Percentiles rank a stretch among this genome's conserved stretches.
Conservation (phyloP, 35 echinoderm and acorn worm species). For the Stichopus chloronotus region DNA sequence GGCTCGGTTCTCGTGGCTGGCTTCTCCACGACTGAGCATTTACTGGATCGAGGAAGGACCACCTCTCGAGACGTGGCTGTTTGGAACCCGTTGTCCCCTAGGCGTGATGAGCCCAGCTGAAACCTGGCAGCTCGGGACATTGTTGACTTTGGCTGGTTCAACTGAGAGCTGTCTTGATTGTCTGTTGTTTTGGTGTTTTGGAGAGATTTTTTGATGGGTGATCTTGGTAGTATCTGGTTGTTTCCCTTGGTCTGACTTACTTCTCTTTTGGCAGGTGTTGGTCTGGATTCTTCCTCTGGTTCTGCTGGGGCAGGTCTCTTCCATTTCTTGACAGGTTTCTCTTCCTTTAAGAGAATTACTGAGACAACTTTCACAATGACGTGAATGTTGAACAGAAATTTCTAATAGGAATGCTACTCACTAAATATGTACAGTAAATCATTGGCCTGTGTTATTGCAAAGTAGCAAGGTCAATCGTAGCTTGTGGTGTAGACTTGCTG, state of each 20-base stretch:
- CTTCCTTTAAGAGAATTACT: slow-evolving; percentile 22
- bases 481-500: no score
- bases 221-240: slow-evolving; percentile 45
- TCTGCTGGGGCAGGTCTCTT: slow-evolving; percentile 44
- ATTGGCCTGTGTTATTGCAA: not conserved
- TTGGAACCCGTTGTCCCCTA: slow-evolving; percentile 26
- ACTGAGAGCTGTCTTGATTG: not conserved
- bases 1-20: not conserved
- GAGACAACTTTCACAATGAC: no score
- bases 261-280: slow-evolving; percentile 55
- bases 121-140: slow-evolving; percentile 12
- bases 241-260: slow-evolving; percentile 30
- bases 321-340: slow-evolving; percentile 44
- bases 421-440: not conserved
- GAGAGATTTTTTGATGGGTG: slow-evolving; percentile 62
- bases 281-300: slow-evolving; percentile 22
- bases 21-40: slow-evolving; percentile 8
- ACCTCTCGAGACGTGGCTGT: slow-evolving; percentile 1
- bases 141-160: not conserved
- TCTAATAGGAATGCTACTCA: not conserved
- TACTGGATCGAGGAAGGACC: not conserved
- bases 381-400: not conserved
- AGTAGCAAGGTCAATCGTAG: not conserved
- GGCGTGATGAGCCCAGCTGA: slow-evolving; percentile 30
- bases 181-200: not conserved